Base-by-base conservation (phyloP, 2,113 vertebrate species). In the Centrocercus urophasianus region DNA sequence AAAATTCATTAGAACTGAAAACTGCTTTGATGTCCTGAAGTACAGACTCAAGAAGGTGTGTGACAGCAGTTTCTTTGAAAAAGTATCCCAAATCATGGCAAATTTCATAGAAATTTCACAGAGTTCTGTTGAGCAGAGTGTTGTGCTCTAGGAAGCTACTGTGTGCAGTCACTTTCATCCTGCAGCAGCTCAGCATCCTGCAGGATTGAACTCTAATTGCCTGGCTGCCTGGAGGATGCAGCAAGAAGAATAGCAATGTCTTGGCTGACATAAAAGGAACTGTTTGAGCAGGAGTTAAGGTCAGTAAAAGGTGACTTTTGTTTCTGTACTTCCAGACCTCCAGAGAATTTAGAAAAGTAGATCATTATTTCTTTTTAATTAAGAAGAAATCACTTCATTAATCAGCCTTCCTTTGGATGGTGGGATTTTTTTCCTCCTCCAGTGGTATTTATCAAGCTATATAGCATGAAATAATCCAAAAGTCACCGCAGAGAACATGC, bases 141-240 rank as follows among this genome's bases (percentile, higher is more conserved):
- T 63, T 28, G 28, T 83, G 60, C 27, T 70, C 36, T 18, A 27
- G 32, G 63, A 76, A 69, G 72, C 45, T 25, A 13, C 11, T 69
- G 3, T 20, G 19, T 54, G 59, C 5, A 2, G 71, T 86, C 12
- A 3, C 12, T 74, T 54, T 73, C 40, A 32, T 25, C 24, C 83
- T 75, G 66, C 40, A 85, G 75, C 63, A 67, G 67, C 64, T 93
- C 71, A 90, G 88, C 63, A 56, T 28, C 57, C 65, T 85, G 73
- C 86, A 92, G 90, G 71, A 90, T 77, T 74, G 83, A 93, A 64
- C 86, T 83, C 77, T 93, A 61, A 92, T 91, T 92, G 57, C 81
- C 56, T 59, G 6, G 43, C 80, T 90, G 60, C 86, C 69, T 83
- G 88, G 60, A 95, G 74, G 40, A 59, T 89, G 95, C 83, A 91